Base-by-base conservation (phyloP, 2,888 invertebrate genomes). In the Homarus gammarus region DNA sequence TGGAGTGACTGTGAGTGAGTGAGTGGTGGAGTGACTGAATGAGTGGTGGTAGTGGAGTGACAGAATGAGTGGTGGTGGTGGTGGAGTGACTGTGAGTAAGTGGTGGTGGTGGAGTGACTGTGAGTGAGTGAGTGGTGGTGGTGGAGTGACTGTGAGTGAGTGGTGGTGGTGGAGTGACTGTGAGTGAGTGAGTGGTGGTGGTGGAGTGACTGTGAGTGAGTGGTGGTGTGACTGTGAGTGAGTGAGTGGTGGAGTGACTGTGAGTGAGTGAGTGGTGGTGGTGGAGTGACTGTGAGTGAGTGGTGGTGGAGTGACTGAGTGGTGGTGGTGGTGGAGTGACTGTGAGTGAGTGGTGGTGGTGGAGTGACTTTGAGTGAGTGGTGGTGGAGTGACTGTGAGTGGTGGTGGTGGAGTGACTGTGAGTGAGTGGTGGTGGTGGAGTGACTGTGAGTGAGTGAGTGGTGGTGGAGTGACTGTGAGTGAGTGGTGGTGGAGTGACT, bases 141-240 rank as follows among this genome's bases (percentile, higher is more conserved):
- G 31, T 10, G 31, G 73, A 70, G 75, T 75, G 40, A 68, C 70
- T 70, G 70, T 27, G 70, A 70, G 70, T 27, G 70, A 70, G 72
- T 44, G 72, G 33, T 38, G 3, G 75, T 27, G 78, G 6, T 49
- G 27, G 56, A 51, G 56, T 49, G 51, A 38, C n/a, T 18, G 51
- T 22, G 33, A 78, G 56, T 5, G 51, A 51, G 49, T 27, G 51
- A 33, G 51, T 27, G 78, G 27, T 8, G 27, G 51, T 49, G 49
- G 2, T 44, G 49, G 56, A 78, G 78, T 10, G 78, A 31, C 31
- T 44, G 31, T 18, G 56, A 51, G 51, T 6, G 78, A 3, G 56
- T 5, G 33, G 51, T 2, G 22, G 22, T 10, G 75, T 18, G 40
- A 27, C 31, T 31, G 31, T 31, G 72, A 33, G 27, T 18, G 38